Base-by-base conservation (phyloP, 2,888 invertebrate genomes). In the Dinocampus coccinellae region DNA sequence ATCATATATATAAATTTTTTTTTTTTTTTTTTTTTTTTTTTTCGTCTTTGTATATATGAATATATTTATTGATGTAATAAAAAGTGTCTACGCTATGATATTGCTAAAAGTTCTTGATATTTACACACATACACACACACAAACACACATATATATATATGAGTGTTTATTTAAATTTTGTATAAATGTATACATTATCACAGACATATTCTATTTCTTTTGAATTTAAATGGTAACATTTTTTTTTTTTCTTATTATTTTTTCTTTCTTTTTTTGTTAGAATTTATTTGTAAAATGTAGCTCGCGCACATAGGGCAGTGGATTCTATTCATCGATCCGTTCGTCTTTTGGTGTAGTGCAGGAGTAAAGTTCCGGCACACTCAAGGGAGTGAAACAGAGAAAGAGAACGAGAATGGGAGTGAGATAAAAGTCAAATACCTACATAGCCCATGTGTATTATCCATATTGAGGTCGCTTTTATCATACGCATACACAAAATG, bases 301-400 rank as follows among this genome's bases (percentile, higher is more conserved):
- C 55, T 47, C 16, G 47, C 55, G 26, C 22, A n/a, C 26, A 26
- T 26, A 55, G 13, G 11, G 55, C 24, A 55, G 58, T 58, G 33
- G 58, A 58, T 58, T 55, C 24, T 55, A 58, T 16, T 16, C 58
- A 58, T 58, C 58, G 58, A 58, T 58, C 58, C 58, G 58, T 1
- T 16, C n/a, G 58, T 58, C 58, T 58, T 33, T 26, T 26, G 11
- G n/a, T 22, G 22, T 55, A 55, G 26, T 55, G 55, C 47, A 47
- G 47, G 47, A 47, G 16, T 47, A 47, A 47, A 47, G 47, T 55
- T 55, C 55, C 55, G 55, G 26, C 55, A 55, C 47, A 47, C 2
- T 47, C 4, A n/a, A 16, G 16, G 16, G 47, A 16, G 47, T 16
- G 47, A n/a, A 16, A 47, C 16, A 16, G 47, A 47, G 20, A 47